Conservation (phyloP, 2,113 vertebrate genomes). For the Takifugu flavidus region DNA sequence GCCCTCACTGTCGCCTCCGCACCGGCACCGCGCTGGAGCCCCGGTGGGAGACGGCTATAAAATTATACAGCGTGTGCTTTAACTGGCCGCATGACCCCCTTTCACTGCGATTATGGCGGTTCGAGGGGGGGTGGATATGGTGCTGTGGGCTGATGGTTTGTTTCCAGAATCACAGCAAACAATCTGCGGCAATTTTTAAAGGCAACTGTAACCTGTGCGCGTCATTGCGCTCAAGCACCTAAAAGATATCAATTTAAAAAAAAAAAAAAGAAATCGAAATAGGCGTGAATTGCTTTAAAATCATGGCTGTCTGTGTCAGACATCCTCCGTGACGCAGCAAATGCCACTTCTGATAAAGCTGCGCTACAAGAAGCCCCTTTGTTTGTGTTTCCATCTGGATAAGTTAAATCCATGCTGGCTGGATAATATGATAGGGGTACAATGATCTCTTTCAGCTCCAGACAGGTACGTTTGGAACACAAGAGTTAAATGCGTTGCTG, state of each 20-base stretch:
- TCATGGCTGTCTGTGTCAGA: constrained; percentile 31
- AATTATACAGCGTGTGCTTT: constrained; percentile 68
- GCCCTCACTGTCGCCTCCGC: constrained; percentile 60
- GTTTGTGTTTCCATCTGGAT: constrained; percentile 40
- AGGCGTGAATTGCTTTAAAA: neutral
- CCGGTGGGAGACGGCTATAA: constrained; percentile 58
- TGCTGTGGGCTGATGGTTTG: constrained; percentile 15
- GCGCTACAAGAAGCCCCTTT: constrained; percentile 53
- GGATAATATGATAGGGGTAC: constrained; percentile 33
- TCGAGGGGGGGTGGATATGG: constrained; percentile 6
- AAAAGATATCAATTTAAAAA: neutral
- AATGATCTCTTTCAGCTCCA: constrained; percentile 47
- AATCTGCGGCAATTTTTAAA: no score
- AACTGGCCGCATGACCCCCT: constrained; percentile 58
- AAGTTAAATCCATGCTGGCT: constrained; percentile 48
- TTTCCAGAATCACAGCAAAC: neutral
- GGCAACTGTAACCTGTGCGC: no score
- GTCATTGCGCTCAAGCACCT: neutral
- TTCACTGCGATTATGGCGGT: constrained; percentile 37
- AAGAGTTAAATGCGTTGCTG: no score
- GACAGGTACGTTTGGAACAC: constrained; percentile 17
- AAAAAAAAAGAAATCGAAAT: no score
- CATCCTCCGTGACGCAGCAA: constrained; percentile 51
- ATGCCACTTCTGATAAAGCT: constrained; percentile 50
- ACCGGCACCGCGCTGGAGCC: constrained; percentile 60